Conservation (phyloP, 2,888 invertebrate genomes). For the Chrysolina oricalcia region DNA sequence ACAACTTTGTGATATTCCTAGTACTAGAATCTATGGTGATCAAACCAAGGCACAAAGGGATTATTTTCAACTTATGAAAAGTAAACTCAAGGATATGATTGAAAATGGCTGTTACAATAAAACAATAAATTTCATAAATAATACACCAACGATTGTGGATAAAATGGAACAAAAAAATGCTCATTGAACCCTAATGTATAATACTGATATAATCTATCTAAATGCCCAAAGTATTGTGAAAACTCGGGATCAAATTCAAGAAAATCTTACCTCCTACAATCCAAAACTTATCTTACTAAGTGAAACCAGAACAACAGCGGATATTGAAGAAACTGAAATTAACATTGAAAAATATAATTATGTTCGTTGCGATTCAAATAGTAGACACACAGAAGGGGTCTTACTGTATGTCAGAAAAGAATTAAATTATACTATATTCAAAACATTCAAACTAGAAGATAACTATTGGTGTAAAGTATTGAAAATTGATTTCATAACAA, state of each 20-base stretch:
- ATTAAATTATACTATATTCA: neutral
- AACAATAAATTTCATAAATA: too few relatives aligned
- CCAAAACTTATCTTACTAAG: conserved; percentile 17
- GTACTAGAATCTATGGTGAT: conserved; percentile 11
- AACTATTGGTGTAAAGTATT: too few relatives aligned
- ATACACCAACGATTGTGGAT: too few relatives aligned
- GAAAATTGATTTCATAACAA: too few relatives aligned
- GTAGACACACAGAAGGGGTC: neutral
- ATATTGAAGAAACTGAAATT: too few relatives aligned
- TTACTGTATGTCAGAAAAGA: neutral
- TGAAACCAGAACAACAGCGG: conserved; percentile 3
- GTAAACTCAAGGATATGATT: too few relatives aligned
- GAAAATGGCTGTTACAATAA: too few relatives aligned
- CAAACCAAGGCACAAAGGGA: conserved; percentile 2
- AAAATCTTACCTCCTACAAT: neutral
- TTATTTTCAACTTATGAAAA: neutral
- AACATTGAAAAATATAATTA: too few relatives aligned
- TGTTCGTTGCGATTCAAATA: too few relatives aligned
- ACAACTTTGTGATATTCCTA: conserved; percentile 3
- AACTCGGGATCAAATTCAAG: conserved; percentile 6
- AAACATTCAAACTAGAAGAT: conserved; percentile 10
- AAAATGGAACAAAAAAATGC: too few relatives aligned
- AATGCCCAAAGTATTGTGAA: conserved; percentile 14
- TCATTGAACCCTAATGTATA: too few relatives aligned
- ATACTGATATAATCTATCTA: conserved; percentile 18